Evolutionary conservation across 2,113 vertebrate species (phyloP).

Genomic region (Gracilinanus agilis): DNA sequence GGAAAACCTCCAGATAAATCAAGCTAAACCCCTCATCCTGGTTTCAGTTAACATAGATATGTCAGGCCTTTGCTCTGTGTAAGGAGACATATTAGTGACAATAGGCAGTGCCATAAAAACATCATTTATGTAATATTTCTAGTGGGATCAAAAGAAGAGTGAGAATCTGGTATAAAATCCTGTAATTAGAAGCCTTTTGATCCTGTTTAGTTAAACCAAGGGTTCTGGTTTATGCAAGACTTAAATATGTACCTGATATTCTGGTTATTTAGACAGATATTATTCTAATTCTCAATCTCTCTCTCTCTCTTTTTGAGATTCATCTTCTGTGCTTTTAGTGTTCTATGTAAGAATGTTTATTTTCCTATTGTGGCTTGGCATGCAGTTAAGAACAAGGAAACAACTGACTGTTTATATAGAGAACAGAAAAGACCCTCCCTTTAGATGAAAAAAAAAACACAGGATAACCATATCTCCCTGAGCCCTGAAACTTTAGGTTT

Average conservation of each 20-base stretch:
- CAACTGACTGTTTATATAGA: constrained; percentile 48
- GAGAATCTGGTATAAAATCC: neutral
- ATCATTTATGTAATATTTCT: constrained; percentile 6
- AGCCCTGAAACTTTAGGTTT: neutral
- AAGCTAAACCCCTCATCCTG: constrained; percentile 15
- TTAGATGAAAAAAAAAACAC: constrained; percentile 50
- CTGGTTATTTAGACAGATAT: neutral
- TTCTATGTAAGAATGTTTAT: constrained; percentile 29
- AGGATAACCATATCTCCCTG: neutral
- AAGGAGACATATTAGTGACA: neutral
- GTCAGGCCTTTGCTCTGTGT: constrained; percentile 6
- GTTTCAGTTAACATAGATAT: constrained; percentile 6
- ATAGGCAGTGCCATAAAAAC: neutral
- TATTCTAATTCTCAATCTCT: neutral
- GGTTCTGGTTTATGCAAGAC: neutral
- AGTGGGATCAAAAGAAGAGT: constrained; percentile 12
- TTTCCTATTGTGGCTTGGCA: constrained; percentile 41
- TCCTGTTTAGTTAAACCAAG: neutral
- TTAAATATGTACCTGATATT: constrained; percentile 13
- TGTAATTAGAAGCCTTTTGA: neutral
- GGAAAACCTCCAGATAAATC: neutral
- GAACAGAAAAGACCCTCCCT: neutral
- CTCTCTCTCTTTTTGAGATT: constrained; percentile 33
- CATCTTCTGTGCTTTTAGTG: constrained; percentile 45
- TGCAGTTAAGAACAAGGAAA: constrained; percentile 56